Conservation (phyloP, 2,888 invertebrate species). For the Temnothorax rugatulus region DNA sequence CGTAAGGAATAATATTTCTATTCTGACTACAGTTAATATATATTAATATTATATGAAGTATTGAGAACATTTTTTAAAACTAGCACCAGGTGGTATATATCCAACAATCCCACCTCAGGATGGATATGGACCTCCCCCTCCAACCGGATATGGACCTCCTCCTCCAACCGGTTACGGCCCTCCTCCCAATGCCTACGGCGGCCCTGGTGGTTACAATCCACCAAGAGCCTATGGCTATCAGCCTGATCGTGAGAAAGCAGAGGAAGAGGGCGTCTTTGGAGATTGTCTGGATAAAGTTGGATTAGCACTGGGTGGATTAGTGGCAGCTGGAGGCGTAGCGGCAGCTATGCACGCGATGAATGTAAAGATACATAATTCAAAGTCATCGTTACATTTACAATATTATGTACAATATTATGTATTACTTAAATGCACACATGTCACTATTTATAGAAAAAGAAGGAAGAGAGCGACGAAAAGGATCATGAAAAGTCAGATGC, state of each 20-base stretch:
- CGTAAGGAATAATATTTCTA: constrained; percentile 71
- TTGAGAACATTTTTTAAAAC: constrained; percentile 36
- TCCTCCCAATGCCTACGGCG: constrained; percentile 72
- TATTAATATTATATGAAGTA: background rate
- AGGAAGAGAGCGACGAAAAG: constrained; percentile 75
- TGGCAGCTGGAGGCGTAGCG: constrained; percentile 84
- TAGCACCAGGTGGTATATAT: constrained; percentile 83
- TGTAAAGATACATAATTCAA: constrained; percentile 70
- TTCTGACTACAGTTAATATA: constrained; percentile 14
- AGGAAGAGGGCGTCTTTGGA: constrained; percentile 80
- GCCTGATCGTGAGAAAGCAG: constrained; percentile 78
- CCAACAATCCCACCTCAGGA: constrained; percentile 77
- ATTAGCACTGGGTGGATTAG: constrained; percentile 82
- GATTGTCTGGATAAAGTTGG: constrained; percentile 84
- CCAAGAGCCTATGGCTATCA: constrained; percentile 77
- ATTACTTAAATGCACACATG: background rate
- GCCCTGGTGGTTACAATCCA: constrained; percentile 72
- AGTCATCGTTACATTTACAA: background rate
- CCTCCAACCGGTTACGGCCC: constrained; percentile 70
- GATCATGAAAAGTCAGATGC: constrained; percentile 81
- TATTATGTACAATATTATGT: constrained; percentile 3
- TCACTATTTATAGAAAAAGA: constrained; percentile 77
- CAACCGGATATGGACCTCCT: constrained; percentile 68
- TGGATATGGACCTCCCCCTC: constrained; percentile 54
- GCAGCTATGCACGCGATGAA: constrained; percentile 83